Evolutionary conservation across 2,113 vertebrate genomes (phyloP).

Genomic region (Herpetotheres cachinnans): DNA sequence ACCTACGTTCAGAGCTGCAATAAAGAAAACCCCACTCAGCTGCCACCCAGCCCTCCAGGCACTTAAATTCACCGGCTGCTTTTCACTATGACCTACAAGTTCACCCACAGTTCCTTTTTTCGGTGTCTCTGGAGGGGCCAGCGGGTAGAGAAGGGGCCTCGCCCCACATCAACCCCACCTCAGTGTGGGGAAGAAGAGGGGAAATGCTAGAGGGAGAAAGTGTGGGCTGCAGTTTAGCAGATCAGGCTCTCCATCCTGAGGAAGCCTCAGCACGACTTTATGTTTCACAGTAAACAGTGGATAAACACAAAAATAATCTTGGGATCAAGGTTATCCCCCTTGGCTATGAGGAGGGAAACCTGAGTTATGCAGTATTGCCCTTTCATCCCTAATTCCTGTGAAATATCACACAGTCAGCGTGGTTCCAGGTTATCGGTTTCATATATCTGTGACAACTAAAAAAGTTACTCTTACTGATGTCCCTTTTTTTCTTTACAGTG

Average conservation of each 20-base stretch:
- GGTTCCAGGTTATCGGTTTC: background rate
- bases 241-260: background rate
- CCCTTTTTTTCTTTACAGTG: background rate
- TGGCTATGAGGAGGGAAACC: background rate
- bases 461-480: background rate
- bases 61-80: background rate
- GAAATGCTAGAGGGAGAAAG: background rate
- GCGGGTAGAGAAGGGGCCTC: background rate
- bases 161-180: background rate
- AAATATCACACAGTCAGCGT: background rate
- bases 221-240: background rate
- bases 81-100: background rate
- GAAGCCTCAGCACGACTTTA: background rate
- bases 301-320: background rate
- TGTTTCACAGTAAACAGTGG: background rate
- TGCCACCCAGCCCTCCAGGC: conserved; percentile 11
- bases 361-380: background rate
- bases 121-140: background rate
- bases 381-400: background rate
- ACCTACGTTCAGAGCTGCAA: background rate
- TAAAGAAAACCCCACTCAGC: background rate
- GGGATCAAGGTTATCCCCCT: background rate
- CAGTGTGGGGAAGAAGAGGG: background rate
- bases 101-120: background rate
- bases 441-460: background rate